Percentiles rank a stretch among this genome's conserved stretches.
Conservation (phyloP, 92 coral and sea anemone genomes). For the Phymanthus crucifer region DNA sequence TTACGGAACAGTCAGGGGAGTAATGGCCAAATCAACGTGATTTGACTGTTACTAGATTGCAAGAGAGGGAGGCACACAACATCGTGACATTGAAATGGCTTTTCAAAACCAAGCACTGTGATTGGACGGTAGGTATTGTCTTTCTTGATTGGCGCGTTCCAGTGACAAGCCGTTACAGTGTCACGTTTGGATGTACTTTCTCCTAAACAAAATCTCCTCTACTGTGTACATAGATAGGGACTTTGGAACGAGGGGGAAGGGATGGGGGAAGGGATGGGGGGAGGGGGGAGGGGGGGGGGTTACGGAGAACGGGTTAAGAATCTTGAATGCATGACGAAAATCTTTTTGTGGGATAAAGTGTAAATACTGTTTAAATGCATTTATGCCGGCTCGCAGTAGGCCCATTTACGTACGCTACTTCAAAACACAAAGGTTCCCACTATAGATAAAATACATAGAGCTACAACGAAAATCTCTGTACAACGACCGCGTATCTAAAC, state of each 20-base stretch:
- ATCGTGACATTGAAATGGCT: neutral
- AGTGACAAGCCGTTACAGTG: neutral
- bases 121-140: neutral
- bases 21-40: constrained; percentile 19
- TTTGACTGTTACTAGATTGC: neutral
- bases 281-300: neutral
- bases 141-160: neutral
- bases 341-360: too few species aligned
- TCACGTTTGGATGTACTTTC: neutral
- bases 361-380: too few species aligned
- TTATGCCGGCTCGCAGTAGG: too few species aligned
- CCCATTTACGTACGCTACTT: too few species aligned
- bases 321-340: too few species aligned
- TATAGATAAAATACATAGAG: neutral
- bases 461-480: neutral
- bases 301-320: neutral
- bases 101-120: neutral
- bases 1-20: constrained; percentile 21
- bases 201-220: neutral
- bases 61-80: neutral
- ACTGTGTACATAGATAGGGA: neutral
- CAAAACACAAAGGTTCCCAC: too few species aligned
- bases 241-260: neutral
- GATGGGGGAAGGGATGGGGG: neutral
- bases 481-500: too few species aligned